phyloP scores from a whole-genome alignment of 1,140 invertebrate species.

The Drosophila tsacasi region DNA sequence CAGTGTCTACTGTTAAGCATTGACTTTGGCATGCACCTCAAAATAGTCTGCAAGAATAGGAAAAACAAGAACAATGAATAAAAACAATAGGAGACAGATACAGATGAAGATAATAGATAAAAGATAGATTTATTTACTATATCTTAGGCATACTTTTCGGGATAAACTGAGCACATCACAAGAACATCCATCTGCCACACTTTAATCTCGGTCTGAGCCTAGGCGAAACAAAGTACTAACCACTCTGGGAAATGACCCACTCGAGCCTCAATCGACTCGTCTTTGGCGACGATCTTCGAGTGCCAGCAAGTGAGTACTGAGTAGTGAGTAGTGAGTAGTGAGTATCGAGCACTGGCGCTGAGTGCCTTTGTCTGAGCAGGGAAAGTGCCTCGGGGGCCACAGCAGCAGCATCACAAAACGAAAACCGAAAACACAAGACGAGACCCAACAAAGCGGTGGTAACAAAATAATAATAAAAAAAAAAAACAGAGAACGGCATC shows the following conservation, averaged over 20 bases:
- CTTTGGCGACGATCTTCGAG: constrained; percentile 28
- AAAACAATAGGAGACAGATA: neutral
- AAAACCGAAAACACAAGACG: constrained; percentile 6
- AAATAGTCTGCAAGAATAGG: constrained; percentile 4
- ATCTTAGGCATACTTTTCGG: constrained; percentile 20
- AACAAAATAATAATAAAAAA: constrained; percentile 7
- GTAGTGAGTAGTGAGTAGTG: neutral
- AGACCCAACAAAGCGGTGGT: constrained; percentile 9
- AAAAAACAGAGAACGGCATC: neutral
- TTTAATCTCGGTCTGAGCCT: neutral
- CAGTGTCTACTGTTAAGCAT: constrained; percentile 20
- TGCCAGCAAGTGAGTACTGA: neutral
- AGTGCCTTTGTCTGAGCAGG: constrained; percentile 24
- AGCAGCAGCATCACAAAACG: neutral
- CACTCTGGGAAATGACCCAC: constrained; percentile 7
- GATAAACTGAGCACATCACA: neutral
- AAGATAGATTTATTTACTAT: neutral
- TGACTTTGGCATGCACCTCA: constrained; percentile 17
- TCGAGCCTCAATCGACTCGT: constrained; percentile 20
- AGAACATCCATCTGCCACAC: neutral
- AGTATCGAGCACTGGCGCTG: constrained; percentile 3
- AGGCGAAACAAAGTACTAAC: neutral
- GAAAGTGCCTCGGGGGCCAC: constrained; percentile 23
- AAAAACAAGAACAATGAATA: neutral
- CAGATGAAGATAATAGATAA: neutral